Conservation (phyloP, 2,113 vertebrate species). For the Chascanopsetta lugubris region DNA sequence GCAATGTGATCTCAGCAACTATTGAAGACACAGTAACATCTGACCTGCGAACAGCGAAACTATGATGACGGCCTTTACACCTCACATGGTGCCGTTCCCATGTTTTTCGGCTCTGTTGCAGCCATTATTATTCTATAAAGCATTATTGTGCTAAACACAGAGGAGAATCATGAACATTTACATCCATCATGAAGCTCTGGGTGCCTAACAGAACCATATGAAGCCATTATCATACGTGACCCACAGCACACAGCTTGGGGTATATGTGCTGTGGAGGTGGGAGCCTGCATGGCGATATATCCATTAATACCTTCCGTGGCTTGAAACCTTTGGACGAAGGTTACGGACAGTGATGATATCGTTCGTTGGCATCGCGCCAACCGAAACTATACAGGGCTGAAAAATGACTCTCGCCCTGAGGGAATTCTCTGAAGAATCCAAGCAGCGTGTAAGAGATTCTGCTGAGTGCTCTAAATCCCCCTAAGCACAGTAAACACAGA, state of each 20-base stretch:
- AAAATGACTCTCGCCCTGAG: slow-evolving; percentile 6
- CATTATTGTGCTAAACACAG: slow-evolving; percentile 1
- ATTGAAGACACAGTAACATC: no score
- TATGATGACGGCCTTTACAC: not conserved
- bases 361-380: not conserved
- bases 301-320: slow-evolving; percentile 11
- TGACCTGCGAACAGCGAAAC: no score
- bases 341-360: not conserved
- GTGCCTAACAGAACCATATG: slow-evolving; percentile 14
- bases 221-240: slow-evolving; percentile 15
- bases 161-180: slow-evolving; percentile 22
- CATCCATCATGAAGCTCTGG: slow-evolving; percentile 1
- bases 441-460: slow-evolving; percentile 7
- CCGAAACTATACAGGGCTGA: slow-evolving; percentile 8
- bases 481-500: slow-evolving; percentile 4
- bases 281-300: not conserved
- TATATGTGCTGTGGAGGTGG: not conserved
- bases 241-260: slow-evolving; percentile 16
- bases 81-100: not conserved
- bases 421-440: slow-evolving; percentile 8
- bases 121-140: no score
- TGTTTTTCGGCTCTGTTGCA: not conserved
- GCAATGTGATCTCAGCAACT: no score
- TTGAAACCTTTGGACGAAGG: slow-evolving; percentile 10
- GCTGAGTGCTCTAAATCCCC: slow-evolving; percentile 14